Percentiles rank a stretch among this genome's conserved stretches.
These are phyloP conservation scores for Silurus asotus DNA, from an alignment of 2,113 vertebrate genomes.

Conservation along the genomic window DNA sequence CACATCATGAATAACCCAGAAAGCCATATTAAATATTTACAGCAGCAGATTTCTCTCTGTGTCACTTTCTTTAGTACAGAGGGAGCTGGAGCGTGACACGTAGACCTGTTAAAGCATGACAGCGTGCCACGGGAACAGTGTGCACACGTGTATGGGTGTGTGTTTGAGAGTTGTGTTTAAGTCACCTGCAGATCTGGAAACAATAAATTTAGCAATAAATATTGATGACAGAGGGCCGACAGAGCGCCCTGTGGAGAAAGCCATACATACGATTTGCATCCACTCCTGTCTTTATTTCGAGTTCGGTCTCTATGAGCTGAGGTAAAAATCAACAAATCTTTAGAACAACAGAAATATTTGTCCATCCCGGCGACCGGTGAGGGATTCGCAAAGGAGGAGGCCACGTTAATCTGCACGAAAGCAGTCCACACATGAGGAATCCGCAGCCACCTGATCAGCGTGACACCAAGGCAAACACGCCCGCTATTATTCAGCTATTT, in stretches of 20 bases:
- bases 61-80: slow-evolving; percentile 73
- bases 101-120: slow-evolving; percentile 41
- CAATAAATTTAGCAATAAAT: slow-evolving; percentile 57
- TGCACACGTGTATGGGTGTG: slow-evolving; percentile 22
- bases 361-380: not conserved
- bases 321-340: slow-evolving; percentile 45
- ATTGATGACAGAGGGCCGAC: slow-evolving; percentile 48
- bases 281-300: not conserved
- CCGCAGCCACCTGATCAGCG: slow-evolving; percentile 26
- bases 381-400: not conserved
- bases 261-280: not conserved
- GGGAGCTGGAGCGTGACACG: slow-evolving; percentile 50
- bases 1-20: slow-evolving; percentile 71
- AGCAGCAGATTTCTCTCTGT: slow-evolving; percentile 64
- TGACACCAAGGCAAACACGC: not conserved
- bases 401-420: slow-evolving; percentile 2
- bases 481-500: slow-evolving; percentile 21
- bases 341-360: slow-evolving; percentile 47
- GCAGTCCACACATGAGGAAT: not conserved
- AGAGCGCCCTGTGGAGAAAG: slow-evolving; percentile 2
- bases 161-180: not conserved
- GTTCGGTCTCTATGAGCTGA: slow-evolving; percentile 4
- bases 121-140: slow-evolving; percentile 56
- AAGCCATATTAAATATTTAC: slow-evolving; percentile 73
- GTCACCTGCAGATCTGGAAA: slow-evolving; percentile 42